Evolutionary conservation across 2,113 vertebrate species (phyloP), one percentile per base, ranked within the genome.

Genomic region (Piprites chloris): DNA sequence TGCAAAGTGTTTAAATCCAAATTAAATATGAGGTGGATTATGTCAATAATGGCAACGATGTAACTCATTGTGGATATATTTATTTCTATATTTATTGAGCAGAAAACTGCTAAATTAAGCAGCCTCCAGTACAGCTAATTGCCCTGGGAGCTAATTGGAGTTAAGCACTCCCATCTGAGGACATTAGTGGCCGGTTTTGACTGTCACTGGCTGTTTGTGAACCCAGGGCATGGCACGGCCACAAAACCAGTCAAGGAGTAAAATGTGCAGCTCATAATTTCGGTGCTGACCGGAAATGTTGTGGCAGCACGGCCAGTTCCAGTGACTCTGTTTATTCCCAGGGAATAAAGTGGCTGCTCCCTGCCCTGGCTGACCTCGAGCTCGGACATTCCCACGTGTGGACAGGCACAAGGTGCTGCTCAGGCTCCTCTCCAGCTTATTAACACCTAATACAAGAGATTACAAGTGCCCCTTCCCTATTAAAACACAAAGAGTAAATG

Each of bases 1-100:
- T 72, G 65, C 24, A 63, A 89, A 84, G 19, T 33, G 39, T 50
- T 90, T 81, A 80, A 78, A 73, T 78, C n/a, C 33, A 75, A 89
- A 85, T 78, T 56, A 87, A 93, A 56, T 19, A 80, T 12, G 24
- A 90, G 37, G n/a, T 76, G 78, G 39, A 49, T 56, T 69, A 52
- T 5, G 2, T 62, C 32, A 89, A 50, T 79, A 63, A 80, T 42
- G n/a, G 13, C 2, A 16, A 63, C 13, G 14, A 71, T 14, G 42
- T 63, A 69, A 59, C 14, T 77, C 24, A 26, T 20, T 0, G 0
- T 67, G 50, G 58, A 33, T 84, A 33, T 84, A 81, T 72, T 77
- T 87, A 49, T 77, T 80, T 84, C 65, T 32, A 16, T 22, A n/a
- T 59, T 50, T 73, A 41, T 73, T 91, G 74, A 55, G 52, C 61